phyloP scores from a whole-genome alignment of 2,113 vertebrate species.

The Boulengeromyrus knoepffleri region DNA sequence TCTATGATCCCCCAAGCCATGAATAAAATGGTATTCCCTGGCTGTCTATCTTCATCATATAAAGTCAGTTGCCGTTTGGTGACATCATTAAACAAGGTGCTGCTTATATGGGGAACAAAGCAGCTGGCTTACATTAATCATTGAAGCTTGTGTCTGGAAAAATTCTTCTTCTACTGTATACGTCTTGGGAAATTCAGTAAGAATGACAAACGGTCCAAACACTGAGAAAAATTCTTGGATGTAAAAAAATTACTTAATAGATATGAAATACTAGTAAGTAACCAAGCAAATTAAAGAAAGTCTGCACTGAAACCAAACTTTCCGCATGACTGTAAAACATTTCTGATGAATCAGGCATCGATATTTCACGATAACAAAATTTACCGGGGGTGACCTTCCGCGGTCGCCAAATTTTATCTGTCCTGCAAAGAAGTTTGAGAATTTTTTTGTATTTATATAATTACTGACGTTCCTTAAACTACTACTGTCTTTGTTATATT shows the following conservation, averaged over 20 bases:
- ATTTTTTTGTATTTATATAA: background rate
- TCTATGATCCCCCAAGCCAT: background rate
- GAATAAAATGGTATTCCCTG: background rate
- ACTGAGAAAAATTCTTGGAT: background rate
- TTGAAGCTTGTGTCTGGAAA: background rate
- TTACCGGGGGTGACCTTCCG: too few species aligned
- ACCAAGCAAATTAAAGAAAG: background rate
- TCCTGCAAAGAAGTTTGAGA: background rate
- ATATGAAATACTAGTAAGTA: background rate
- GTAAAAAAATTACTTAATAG: background rate
- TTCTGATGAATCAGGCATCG: background rate
- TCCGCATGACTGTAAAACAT: background rate
- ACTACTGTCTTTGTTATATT: background rate
- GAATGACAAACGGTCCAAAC: background rate
- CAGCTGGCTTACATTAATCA: background rate
- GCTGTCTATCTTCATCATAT: background rate
- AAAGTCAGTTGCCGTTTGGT: background rate
- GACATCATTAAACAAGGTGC: background rate
- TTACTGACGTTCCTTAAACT: background rate
- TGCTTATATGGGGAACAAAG: background rate
- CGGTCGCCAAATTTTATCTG: background rate
- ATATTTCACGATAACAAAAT: too few species aligned
- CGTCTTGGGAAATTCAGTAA: background rate
- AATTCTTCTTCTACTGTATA: background rate
- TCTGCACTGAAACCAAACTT: background rate